Evolutionary conservation across 35 echinoderm and acorn worm genomes (phyloP), one percentile per base, ranked within the genome.

Genomic region (Amphiura filiformis): DNA sequence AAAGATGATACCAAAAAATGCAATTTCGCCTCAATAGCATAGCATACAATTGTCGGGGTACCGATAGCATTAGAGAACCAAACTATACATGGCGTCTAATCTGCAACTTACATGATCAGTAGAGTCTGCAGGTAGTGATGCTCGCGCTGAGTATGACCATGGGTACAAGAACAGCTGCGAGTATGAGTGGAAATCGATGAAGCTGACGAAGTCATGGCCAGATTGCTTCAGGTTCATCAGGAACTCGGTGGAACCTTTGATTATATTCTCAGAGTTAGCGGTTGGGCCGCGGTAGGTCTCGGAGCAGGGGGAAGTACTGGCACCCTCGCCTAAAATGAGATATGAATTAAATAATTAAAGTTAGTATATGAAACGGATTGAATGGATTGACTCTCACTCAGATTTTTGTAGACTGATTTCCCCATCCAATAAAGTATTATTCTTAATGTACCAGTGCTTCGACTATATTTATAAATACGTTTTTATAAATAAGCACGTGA

Each of bases 161-260:
- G 92, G 92, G 13, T 35, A 28, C n/a, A 94, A 56, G 31, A 89
- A 52, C n/a, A 94, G 78, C 57, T 94, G 92, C 26, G 92, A 89
- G 87, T 94, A 94, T n/a, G 81, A 56, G 37, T 94, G 92, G 78
- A 89, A 94, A 42, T 94, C 92, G 33, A 94, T 90, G 76, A 90
- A 94, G 13, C 80, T 61, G 57, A 81, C 42, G 39, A 94, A 79
- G 13, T 94, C 83, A 2, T 90, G 87, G n/a, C 82, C 88, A 35
- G 80, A 85, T 7, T 81, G 30, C 36, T 87, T 87, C 34, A 83
- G 39, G 34, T 79, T 33, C 57, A 56, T 75, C 13, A 92, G 38
- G 78, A 61, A 92, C 18, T 47, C 31, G 20, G 80, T 76, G 26
- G 75, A 52, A 0, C 44, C 30, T 38, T 82, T 44, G 64, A 83